Percentiles rank a stretch among this genome's conserved stretches.
Conservation (phyloP, 2,113 vertebrate species). For the Tupaia tana region DNA sequence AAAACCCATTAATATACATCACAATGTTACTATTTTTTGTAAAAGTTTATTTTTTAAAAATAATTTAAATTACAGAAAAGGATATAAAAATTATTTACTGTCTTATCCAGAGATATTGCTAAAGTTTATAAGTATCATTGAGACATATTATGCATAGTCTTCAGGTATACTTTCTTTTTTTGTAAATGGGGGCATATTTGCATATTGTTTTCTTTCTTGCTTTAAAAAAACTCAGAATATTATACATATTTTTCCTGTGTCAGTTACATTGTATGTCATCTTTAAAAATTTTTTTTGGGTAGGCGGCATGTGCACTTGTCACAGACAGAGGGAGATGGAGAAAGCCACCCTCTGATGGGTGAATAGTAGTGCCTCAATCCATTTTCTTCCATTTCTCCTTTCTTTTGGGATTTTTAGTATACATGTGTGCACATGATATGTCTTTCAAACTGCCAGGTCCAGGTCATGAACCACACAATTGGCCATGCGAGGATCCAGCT, state of each 20-base stretch:
- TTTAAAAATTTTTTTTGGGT: neutral
- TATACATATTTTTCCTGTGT: neutral
- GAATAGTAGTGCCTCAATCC: too few species aligned
- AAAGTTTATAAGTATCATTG: neutral
- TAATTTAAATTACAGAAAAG: neutral
- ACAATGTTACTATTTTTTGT: neutral
- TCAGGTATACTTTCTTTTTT: neutral
- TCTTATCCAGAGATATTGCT: neutral
- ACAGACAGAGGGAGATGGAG: too few species aligned
- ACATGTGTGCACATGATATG: too few species aligned
- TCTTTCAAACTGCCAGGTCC: too few species aligned
- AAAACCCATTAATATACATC: neutral
- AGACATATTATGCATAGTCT: neutral
- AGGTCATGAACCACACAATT: too few species aligned
- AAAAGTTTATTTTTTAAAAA: neutral
- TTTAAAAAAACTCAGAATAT: neutral
- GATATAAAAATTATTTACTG: neutral
- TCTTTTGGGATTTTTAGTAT: too few species aligned
- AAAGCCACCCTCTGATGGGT: too few species aligned
- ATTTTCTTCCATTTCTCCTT: too few species aligned
- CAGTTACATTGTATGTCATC: neutral
- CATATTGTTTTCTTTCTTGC: neutral
- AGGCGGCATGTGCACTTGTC: too few species aligned
- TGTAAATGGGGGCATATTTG: neutral
- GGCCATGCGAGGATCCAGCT: too few species aligned